Evolutionary conservation across 2,113 vertebrate species (phyloP), one percentile per base, ranked within the genome.

Genomic region (Cygnus buccinator): DNA sequence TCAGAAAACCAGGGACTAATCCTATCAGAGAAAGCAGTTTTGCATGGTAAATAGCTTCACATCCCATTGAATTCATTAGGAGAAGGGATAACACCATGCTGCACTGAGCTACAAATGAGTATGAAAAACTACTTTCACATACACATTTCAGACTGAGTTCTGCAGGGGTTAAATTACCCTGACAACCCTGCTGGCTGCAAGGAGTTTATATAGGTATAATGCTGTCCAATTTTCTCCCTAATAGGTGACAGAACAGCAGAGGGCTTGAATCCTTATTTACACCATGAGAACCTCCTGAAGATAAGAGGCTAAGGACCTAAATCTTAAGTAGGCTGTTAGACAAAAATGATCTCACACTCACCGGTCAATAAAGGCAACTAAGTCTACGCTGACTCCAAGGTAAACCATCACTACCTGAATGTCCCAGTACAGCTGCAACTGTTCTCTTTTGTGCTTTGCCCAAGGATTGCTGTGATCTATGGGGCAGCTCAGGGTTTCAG

Each of bases 321-420:
- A 93, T 86, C 55, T 93, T 74, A 74, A 93, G 55, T 8, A 84
- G 52, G 48, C 46, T 71, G 6, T 83, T 74, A 81, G 72, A 87
- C 35, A 20, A n/a, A 84, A 92, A 43, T 0, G 10, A 54, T 84
- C 79, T 86, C 59, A 68, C 1, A 3, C 29, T 63, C n/a, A 43
- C 21, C 0, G 0, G 35, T 96, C 86, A 89, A 75, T 84, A 94
- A 88, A 86, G 83, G 39, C 65, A 94, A 83, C 89, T 93, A 95
- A 94, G 93, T 88, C 72, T 84, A 6, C 46, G 28, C 78, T 59
- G 93, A 66, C 79, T 88, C 67, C 82, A 94, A 91, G 93, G 91
- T 76, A 89, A 94, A 85, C 66, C 21, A 58, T 63, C 57, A 59
- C 61, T 0, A 5, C 37, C 28, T 44, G 67, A 85, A 70, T 6